Percentiles rank a stretch among this genome's conserved stretches.
Evolutionary conservation across 2,113 vertebrate genomes (phyloP).

Genomic region (Lonchura striata): DNA sequence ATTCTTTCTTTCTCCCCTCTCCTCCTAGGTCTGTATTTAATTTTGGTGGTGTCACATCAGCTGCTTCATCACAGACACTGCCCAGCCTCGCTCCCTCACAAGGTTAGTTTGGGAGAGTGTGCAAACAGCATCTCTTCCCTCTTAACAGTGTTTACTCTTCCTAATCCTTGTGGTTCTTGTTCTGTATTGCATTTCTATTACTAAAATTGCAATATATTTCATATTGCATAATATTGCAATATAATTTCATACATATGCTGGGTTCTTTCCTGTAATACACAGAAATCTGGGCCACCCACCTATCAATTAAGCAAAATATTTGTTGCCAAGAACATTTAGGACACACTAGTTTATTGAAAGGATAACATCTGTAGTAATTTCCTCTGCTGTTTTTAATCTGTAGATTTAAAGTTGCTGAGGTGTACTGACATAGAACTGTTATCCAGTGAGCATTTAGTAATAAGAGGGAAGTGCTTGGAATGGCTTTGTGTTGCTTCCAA

Average conservation of each 20-base stretch:
- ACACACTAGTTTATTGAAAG: not conserved
- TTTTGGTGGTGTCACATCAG: conserved; percentile 56
- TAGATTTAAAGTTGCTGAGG: not conserved
- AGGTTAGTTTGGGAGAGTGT: conserved; percentile 56
- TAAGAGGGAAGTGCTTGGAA: not conserved
- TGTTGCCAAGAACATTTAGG: not conserved
- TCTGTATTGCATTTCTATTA: not conserved
- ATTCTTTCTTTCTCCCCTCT: conserved; percentile 8
- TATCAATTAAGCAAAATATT: not conserved
- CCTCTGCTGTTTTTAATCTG: not conserved
- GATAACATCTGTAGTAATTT: not conserved
- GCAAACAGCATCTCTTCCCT: not conserved
- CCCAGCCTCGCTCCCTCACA: conserved; percentile 24
- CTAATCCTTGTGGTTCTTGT: not conserved
- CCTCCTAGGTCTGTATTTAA: conserved; percentile 67
- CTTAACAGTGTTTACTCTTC: not conserved
- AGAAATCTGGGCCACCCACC: not conserved
- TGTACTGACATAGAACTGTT: not conserved
- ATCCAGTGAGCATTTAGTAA: not conserved
- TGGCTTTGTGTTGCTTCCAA: not conserved
- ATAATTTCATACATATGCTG: not conserved
- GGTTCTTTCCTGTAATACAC: not conserved
- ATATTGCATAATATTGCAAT: not conserved
- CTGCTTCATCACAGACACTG: not conserved
- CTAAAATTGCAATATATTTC: not conserved